These are phyloP conservation scores for Tribolium freemani DNA, from an alignment of 2,888 invertebrate genomes.

Conservation along the genomic window DNA sequence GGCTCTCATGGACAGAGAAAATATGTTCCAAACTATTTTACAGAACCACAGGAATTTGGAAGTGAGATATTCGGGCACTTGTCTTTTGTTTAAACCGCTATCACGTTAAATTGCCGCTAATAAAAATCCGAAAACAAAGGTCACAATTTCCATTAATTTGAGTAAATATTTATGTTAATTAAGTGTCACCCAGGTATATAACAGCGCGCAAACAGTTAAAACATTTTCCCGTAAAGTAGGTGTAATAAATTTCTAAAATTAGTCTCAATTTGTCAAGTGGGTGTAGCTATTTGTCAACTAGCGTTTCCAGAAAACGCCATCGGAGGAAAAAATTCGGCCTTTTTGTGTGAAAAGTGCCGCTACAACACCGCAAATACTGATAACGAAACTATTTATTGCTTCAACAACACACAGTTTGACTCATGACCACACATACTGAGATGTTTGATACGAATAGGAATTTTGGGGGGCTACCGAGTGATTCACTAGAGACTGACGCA, in stretches of 20 bases:
- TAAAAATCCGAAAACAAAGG: constrained; percentile 24
- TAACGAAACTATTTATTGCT: constrained; percentile 50
- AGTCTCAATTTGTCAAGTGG: constrained; percentile 48
- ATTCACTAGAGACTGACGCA: background rate
- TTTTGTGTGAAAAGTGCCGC: constrained; percentile 47
- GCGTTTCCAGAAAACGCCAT: constrained; percentile 40
- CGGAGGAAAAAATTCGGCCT: constrained; percentile 34
- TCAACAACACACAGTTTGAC: constrained; percentile 25
- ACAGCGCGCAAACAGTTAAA: constrained; percentile 20
- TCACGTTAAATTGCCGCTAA: background rate
- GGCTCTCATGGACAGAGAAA: background rate
- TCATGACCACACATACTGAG: constrained; percentile 3
- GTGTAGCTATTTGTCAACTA: constrained; percentile 45
- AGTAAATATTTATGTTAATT: constrained; percentile 40
- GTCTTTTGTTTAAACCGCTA: background rate
- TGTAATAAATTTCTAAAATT: constrained; percentile 43
- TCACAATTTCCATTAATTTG: constrained; percentile 36
- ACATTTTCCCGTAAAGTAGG: constrained; percentile 28
- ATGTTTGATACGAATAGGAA: background rate
- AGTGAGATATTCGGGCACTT: no score
- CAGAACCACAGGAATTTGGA: no score
- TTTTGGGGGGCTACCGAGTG: background rate
- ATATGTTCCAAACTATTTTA: no score
- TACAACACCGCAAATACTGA: constrained; percentile 51
- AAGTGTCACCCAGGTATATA: constrained; percentile 34